phyloP scores from a whole-genome alignment of 2,888 invertebrate species.

The Hemithea aestivaria region DNA sequence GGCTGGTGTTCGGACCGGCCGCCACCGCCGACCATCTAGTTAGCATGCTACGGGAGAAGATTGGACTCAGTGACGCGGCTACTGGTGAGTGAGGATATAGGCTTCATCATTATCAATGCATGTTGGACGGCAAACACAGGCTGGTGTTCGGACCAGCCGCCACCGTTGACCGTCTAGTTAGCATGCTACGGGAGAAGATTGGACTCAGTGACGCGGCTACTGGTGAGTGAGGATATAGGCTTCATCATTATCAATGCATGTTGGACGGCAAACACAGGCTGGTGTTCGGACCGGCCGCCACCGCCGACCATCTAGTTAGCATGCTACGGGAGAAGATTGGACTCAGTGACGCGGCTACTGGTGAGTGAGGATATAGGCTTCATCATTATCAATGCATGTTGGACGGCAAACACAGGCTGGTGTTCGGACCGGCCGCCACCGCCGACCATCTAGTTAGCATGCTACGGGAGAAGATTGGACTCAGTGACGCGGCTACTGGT shows the following conservation, averaged over 20 bases:
- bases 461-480: constrained; percentile 93
- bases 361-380: constrained; percentile 45
- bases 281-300: constrained; percentile 96
- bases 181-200: constrained; percentile 92
- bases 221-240: constrained; percentile 56
- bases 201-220: constrained; percentile 88
- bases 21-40: constrained; percentile 94
- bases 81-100: constrained; percentile 70
- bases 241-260: no score
- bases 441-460: constrained; percentile 93
- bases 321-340: constrained; percentile 95
- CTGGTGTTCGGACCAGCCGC: constrained; percentile 97
- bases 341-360: constrained; percentile 85
- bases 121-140: constrained; percentile 47
- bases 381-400: no score
- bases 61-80: constrained; percentile 89
- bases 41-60: constrained; percentile 91
- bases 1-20: constrained; percentile 96
- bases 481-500: constrained; percentile 87
- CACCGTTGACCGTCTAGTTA: constrained; percentile 92
- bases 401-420: constrained; percentile 96
- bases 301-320: constrained; percentile 92
- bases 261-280: constrained; percentile 97
- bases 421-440: constrained; percentile 96
- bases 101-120: no score